Evolutionary conservation across 2,113 vertebrate species (phyloP), one percentile per base, ranked within the genome.

Genomic region (Miniopterus natalensis): DNA sequence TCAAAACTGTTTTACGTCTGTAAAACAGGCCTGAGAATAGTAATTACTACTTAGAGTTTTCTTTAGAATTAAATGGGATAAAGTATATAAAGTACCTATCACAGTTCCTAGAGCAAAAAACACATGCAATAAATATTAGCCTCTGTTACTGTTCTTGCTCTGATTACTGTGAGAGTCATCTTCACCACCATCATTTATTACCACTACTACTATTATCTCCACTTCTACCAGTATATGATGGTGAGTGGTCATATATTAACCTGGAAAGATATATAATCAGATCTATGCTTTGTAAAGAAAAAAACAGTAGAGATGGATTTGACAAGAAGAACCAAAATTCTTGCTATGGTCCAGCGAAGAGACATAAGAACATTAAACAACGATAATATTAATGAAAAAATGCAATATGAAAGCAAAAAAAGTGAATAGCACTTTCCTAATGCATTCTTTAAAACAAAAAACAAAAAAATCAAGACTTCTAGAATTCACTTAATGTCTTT

Each of bases 41-140:
- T 42, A 80, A 97, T 87, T 84, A 49, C 5, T 70, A 45, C 15
- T 84, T 59, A 57, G 45, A 66, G 2, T 42, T 68, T 23, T 51
- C 61, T 94, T 79, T 87, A 68, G 21, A 78, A 59, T 42, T 57
- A 47, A 89, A 84, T 66, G 25, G 18, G 49, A 79, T 91, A 84
- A 93, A 42, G 12, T 42, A 90, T 36, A 86, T 59, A 47, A 75
- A 75, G 42, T 78, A 68, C 1, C 20, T 71, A 68, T 36, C 40
- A 57, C 23, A 36, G 17, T 36, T 6, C 29, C 71, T 42, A 88
- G 4, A 45, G 31, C 14, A 79, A 61, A 93, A 47, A 61, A 53
- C 68, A 42, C 2, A 49, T 6, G 1, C 17, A 59, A 36, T 73
- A 78, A 36, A 40, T 18, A 79, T 10, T 45, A 18, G n/a, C 36